These are phyloP conservation scores for Otolemur garnettii DNA, from an alignment of 2,113 vertebrate species.

Conservation along the genomic window DNA sequence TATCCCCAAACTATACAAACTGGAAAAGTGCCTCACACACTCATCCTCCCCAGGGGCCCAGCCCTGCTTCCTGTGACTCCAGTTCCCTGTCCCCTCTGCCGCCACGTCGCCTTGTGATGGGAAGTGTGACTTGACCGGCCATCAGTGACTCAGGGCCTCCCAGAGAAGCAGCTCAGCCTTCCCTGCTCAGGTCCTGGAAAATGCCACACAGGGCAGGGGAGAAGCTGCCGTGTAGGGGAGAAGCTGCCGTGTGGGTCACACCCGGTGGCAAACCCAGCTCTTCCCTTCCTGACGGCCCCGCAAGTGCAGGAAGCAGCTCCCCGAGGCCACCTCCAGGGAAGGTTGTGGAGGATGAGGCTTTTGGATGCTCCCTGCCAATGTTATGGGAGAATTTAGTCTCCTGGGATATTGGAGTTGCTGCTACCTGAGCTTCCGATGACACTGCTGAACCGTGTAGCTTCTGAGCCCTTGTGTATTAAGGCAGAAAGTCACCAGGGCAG, in stretches of 20 bases:
- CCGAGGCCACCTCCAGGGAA: fast-evolving
- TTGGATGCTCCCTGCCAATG: background rate
- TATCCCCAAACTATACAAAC: too few relatives aligned
- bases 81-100: background rate
- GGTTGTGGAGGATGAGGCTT: background rate
- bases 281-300: background rate
- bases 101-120: fast-evolving
- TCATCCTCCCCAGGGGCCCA: background rate
- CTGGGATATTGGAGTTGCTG: background rate
- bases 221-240: background rate
- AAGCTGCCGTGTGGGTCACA: fast-evolving
- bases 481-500: background rate
- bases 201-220: fast-evolving
- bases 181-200: too few relatives aligned
- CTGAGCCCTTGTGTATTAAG: background rate
- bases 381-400: background rate
- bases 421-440: background rate
- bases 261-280: too few relatives aligned
- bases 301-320: fast-evolving
- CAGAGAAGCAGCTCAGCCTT: background rate
- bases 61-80: fast-evolving
- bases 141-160: background rate
- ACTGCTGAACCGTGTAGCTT: background rate
- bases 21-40: too few relatives aligned
- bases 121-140: background rate